Conservation (phyloP, 1,140 invertebrate genomes). For the Calosoma granatense region DNA sequence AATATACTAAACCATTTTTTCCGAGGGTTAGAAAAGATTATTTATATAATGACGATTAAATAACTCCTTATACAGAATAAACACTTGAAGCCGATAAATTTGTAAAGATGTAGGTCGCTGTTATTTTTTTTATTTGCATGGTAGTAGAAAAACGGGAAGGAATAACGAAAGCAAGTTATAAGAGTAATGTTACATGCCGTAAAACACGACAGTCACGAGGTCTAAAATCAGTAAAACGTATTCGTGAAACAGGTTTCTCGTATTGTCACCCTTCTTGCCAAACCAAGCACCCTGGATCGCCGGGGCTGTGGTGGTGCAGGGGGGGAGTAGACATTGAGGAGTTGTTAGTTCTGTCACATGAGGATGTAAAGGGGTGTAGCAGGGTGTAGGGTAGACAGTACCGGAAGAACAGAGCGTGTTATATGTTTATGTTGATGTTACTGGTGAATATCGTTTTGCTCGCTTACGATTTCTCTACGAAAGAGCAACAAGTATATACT, state of each 20-base stretch:
- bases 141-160: no score
- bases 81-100: no score
- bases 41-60: no score
- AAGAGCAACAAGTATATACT: conserved; percentile 4
- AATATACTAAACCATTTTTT: no score
- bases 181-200: neutral
- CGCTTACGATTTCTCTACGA: neutral
- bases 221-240: neutral
- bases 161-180: neutral
- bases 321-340: neutral
- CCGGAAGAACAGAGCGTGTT: neutral
- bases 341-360: neutral
- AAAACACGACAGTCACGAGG: neutral
- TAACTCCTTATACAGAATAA: no score
- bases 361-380: neutral
- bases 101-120: no score
- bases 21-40: no score
- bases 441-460: conserved; percentile 3
- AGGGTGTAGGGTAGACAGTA: neutral
- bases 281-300: no score
- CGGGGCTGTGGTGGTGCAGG: no score
- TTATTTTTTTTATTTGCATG: no score
- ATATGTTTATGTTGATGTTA: conserved; percentile 8
- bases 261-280: no score
- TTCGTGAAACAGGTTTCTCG: neutral